Conservation (phyloP, 2,113 vertebrate genomes). For the Enhydra lutris region DNA sequence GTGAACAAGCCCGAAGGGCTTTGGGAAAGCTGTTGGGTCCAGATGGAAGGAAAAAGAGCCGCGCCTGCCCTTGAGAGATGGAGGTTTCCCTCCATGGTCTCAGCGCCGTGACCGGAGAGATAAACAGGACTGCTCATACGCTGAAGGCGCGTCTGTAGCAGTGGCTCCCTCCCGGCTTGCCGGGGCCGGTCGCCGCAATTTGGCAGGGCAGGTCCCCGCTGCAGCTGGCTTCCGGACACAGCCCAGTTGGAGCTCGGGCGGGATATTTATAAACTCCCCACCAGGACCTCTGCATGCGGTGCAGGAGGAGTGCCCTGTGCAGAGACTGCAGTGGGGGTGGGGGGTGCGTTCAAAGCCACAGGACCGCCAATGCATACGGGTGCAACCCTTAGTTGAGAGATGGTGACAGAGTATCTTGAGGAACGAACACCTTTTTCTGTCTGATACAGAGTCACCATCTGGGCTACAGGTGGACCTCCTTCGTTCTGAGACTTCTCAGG, state of each 20-base stretch:
- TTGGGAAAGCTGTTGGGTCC: conserved; percentile 25
- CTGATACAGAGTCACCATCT: neutral
- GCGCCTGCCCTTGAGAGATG: conserved; percentile 16
- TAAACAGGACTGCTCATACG: conserved; percentile 6
- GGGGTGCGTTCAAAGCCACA: neutral
- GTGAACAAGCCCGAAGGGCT: conserved; percentile 22
- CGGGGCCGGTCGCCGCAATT: neutral
- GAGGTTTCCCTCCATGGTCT: neutral
- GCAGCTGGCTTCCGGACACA: neutral
- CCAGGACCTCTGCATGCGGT: neutral
- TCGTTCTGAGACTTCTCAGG: neutral
- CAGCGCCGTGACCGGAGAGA: neutral
- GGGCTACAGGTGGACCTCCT: neutral
- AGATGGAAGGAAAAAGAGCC: conserved; percentile 55
- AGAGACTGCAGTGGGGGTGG: no score
- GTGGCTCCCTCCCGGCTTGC: neutral
- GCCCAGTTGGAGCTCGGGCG: neutral
- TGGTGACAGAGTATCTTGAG: neutral
- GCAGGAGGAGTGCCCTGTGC: no score
- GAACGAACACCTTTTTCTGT: neutral
- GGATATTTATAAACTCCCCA: no score
- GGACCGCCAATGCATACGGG: accelerated
- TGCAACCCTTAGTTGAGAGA: neutral
- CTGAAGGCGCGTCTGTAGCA: neutral
- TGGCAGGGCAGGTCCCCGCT: neutral